Conservation (phyloP, 2,797 vertebrate species). For the Macropus fuliginosus region DNA sequence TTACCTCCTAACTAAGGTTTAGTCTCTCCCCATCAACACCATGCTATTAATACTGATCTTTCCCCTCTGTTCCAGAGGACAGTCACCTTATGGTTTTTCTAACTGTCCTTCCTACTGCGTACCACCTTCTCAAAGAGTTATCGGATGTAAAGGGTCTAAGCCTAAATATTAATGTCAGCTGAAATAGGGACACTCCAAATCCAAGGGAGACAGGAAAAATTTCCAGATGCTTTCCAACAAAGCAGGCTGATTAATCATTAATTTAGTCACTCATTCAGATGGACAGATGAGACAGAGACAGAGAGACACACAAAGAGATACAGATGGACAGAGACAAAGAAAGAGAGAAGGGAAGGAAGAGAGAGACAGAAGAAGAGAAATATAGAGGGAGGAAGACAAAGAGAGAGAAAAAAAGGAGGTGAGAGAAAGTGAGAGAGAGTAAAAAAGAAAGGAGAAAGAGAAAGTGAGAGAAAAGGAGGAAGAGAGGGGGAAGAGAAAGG, state of each 20-base stretch:
- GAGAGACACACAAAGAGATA: background rate
- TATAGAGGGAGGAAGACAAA: no score
- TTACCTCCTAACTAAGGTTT: background rate
- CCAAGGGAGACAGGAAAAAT: background rate
- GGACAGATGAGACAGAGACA: background rate
- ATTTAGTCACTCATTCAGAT: background rate
- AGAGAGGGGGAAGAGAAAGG: background rate
- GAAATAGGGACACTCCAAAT: background rate
- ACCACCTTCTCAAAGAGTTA: background rate
- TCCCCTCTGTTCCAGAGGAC: background rate
- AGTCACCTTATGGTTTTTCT: background rate
- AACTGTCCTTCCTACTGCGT: background rate
- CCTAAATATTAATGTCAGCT: background rate
- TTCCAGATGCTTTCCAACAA: background rate
- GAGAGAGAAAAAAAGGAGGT: no score
- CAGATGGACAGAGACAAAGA: background rate
- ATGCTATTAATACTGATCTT: background rate
- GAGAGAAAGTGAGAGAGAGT: no score
- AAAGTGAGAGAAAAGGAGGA: no score
- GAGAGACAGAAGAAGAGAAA: no score
- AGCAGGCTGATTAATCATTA: background rate
- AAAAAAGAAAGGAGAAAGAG: no score
- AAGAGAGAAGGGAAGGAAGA: no score
- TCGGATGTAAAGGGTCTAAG: background rate
- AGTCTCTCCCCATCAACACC: background rate